Evolutionary conservation across 2,113 vertebrate genomes (phyloP).

Genomic region (Ardeotis arabs): DNA sequence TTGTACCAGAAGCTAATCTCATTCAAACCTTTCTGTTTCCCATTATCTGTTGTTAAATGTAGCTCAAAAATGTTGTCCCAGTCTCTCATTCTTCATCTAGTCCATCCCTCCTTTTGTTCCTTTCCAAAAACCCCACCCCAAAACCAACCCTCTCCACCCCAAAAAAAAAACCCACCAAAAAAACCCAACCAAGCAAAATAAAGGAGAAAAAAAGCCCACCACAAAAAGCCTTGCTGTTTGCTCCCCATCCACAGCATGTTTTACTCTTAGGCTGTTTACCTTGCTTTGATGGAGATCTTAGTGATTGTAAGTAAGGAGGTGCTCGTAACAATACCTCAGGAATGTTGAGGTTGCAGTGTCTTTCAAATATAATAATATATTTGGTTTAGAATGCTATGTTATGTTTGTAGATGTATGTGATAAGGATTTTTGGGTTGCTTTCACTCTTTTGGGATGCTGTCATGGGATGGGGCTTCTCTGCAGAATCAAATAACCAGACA

Average conservation of each 20-base stretch:
- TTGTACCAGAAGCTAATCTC: neutral
- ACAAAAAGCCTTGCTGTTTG: neutral
- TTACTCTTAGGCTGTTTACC: neutral
- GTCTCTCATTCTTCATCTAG: neutral
- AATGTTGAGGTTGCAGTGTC: neutral
- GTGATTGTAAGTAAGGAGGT: neutral
- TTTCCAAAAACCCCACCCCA: neutral
- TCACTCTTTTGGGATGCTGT: neutral
- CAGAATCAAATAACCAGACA: neutral
- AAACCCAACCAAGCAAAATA: neutral
- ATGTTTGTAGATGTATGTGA: neutral
- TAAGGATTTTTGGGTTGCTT: neutral
- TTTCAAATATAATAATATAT: neutral
- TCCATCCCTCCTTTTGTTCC: neutral
- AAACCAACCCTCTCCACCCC: rapidly evolving
- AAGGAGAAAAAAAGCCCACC: neutral
- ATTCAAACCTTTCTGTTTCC: neutral
- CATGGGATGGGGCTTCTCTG: neutral
- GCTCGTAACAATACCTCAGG: neutral
- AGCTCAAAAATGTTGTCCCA: neutral
- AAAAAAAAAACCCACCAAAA: neutral
- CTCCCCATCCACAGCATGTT: neutral
- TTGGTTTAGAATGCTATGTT: neutral
- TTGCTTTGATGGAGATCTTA: neutral
- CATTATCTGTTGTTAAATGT: neutral